Base-by-base conservation (phyloP, 2,888 invertebrate species). In the Ametastegia equiseti region DNA sequence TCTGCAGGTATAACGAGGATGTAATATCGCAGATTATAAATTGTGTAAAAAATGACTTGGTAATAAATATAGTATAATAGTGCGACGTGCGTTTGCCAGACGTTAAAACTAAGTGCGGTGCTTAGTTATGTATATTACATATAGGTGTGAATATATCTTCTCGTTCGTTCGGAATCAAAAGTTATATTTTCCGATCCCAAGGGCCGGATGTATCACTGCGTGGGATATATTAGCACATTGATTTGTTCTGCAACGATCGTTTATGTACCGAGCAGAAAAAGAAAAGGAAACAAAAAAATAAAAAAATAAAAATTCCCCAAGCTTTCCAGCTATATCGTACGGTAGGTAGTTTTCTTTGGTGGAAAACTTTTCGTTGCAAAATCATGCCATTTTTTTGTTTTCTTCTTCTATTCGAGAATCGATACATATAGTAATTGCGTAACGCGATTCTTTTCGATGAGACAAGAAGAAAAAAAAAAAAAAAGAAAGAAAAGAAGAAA, bases 61-160 rank as follows among this genome's bases (percentile, higher is more conserved):
- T 81, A n/a, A n/a, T 81, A 80, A 83, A 82, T n/a, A 19, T 83
- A 79, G 78, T 71, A 19, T 83, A 79, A 75, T 71, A 80, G 77
- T 67, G 79, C 82, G 81, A 85, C 83, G 82, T 42, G 9, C 82
- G 85, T 86, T 86, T 83, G 83, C 79, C 81, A 81, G 82, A 84
- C 84, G 88, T 88, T 87, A 85, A 83, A 85, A 84, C 81, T 86
- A 83, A 86, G 85, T 81, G 78, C 82, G 81, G 82, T 84, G 81
- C 83, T 82, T n/a, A n/a, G n/a, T n/a, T n/a, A n/a, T n/a, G n/a
- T n/a, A n/a, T n/a, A n/a, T n/a, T n/a, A n/a, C n/a, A n/a, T n/a
- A n/a, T n/a, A n/a, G n/a, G n/a, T n/a, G n/a, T n/a, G n/a, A 85
- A 83, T 83, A 84, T 82, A 81, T 60, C 80, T 80, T 71, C 82